phyloP scores from a whole-genome alignment of 2,113 vertebrate species.

The Actenoides lindsayi region DNA sequence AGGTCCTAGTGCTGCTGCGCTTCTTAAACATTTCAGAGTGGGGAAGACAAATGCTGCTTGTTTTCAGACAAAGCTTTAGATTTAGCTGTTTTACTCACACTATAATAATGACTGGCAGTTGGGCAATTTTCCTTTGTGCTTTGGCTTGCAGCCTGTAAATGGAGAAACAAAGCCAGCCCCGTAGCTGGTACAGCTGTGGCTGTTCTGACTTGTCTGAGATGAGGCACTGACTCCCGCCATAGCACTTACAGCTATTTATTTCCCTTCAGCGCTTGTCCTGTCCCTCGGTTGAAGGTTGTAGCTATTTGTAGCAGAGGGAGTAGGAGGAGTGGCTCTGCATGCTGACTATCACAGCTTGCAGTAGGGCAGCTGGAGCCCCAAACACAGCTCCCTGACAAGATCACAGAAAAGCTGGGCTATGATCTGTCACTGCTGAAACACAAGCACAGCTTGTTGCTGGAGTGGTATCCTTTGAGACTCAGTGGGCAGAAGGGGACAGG shows the following conservation, averaged over 20 bases:
- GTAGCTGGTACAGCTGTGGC: conserved; percentile 8
- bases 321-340: not conserved
- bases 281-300: not conserved
- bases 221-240: not conserved
- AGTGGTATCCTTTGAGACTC: not conserved
- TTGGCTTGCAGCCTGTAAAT: not conserved
- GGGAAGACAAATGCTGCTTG: not conserved
- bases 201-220: not conserved
- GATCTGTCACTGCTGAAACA: not conserved
- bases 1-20: not conserved
- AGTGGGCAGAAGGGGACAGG: not conserved
- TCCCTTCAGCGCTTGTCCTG: not conserved
- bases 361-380: not conserved
- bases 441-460: fast-evolving
- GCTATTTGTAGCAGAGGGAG: not conserved
- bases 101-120: not conserved
- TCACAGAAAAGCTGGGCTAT: not conserved
- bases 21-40: not conserved
- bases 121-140: not conserved
- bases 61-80: not conserved
- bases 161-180: not conserved
- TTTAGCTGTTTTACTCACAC: fast-evolving
- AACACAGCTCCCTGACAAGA: not conserved
- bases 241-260: conserved; percentile 5
- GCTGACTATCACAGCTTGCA: not conserved